Base-by-base conservation (phyloP, 2,888 invertebrate genomes). In the Fragum whitleyi region DNA sequence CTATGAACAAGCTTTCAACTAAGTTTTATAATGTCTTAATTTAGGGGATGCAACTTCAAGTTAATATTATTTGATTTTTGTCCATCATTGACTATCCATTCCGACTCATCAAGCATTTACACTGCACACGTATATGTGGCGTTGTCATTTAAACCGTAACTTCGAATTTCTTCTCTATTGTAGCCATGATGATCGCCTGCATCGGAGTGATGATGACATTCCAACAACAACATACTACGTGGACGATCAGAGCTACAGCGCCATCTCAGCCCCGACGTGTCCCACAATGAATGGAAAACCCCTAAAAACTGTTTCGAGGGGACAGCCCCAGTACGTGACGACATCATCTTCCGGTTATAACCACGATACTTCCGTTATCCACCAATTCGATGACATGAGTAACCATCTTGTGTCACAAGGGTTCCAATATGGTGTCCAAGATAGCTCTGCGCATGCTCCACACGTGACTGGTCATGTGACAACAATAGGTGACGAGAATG, bases 261-360 rank as follows among this genome's bases (percentile, higher is more conserved):
- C 81, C n/a, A 65, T 81, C 26, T 78, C 81, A 0, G n/a, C 73
- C 1, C 81, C 78, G 0, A 39, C 72, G 1, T 75, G 55, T 28
- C 75, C 75, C 2, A 73, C 75, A 5, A 36, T 70, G 21, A 81
- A 78, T 53, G 75, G 77, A 19, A 71, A 61, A 26, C 77, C 81
- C 23, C 19, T 76, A 32, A 42, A 61, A 3, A 42, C 75, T 39
- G 16, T n/a, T 7, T 28, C 59, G 28, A 47, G 51, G 7, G 69
- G 53, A 11, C 51, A 51, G 14, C 11, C 23, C 21, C 9, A 14
- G 6, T 53, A 26, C 16, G 19, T 39, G 23, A 21, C 29, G 21
- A 19, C 1, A 29, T 28, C 29, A 51, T 23, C 65, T 14, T 1
- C 21, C 19, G 11, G 1, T 14, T 2, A 29, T 11, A 28, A 53